Evolutionary conservation across 2,113 vertebrate genomes (phyloP).

Genomic region (Aegotheles bennettii): DNA sequence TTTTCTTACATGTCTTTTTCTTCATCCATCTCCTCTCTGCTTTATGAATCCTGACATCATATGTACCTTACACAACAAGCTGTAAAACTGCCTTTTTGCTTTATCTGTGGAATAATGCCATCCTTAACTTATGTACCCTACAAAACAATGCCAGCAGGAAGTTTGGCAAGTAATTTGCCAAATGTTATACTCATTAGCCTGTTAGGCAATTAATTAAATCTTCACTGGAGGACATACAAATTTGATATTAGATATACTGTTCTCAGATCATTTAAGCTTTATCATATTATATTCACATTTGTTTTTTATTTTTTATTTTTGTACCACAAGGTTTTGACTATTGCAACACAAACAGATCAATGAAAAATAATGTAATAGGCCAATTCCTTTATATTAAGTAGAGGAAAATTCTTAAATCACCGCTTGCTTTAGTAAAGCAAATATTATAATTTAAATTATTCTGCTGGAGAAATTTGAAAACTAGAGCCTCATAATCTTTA

Average conservation of each 20-base stretch:
- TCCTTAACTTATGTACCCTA: neutral
- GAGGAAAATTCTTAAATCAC: slow-evolving; percentile 45
- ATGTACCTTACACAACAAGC: neutral
- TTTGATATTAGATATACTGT: neutral
- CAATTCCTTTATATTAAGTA: slow-evolving; percentile 47
- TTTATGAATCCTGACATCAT: neutral
- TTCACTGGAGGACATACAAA: neutral
- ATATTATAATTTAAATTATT: slow-evolving; percentile 59
- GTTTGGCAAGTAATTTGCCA: neutral
- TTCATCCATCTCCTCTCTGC: neutral
- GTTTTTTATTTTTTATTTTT: neutral
- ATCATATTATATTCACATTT: neutral
- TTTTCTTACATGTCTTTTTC: neutral
- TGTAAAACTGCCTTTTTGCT: neutral
- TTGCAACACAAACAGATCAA: neutral
- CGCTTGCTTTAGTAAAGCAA: slow-evolving; percentile 57
- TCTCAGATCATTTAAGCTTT: neutral
- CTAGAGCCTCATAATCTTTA: slow-evolving; percentile 50
- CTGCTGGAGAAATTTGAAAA: slow-evolving; percentile 51
- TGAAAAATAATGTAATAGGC: slow-evolving; percentile 49
- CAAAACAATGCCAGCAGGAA: neutral
- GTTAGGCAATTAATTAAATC: neutral
- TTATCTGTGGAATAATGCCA: neutral
- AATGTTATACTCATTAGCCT: neutral
- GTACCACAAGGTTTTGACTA: neutral